Evolutionary conservation across 2,888 invertebrate genomes (phyloP).

Genomic region (Cosmia pyralina): DNA sequence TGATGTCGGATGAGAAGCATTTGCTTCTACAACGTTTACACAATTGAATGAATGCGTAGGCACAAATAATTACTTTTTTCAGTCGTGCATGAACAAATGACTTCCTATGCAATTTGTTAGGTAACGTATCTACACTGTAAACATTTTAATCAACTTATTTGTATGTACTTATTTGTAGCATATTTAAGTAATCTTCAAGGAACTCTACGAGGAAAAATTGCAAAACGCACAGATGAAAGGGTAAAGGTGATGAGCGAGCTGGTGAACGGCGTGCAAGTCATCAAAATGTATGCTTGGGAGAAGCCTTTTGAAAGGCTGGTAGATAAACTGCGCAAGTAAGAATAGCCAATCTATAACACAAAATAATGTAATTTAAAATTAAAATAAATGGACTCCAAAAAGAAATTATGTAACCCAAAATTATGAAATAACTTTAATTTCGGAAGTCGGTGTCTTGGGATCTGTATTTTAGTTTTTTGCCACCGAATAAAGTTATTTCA

Average conservation of each 20-base stretch:
- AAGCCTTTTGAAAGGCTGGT: constrained; percentile 93
- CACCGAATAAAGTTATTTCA: too few relatives aligned
- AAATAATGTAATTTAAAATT: neutral
- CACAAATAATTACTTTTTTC: constrained; percentile 13
- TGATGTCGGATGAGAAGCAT: constrained; percentile 33
- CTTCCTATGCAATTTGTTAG: constrained; percentile 14
- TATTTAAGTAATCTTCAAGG: constrained; percentile 87
- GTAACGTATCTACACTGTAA: constrained; percentile 5
- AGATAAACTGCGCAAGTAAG: constrained; percentile 92
- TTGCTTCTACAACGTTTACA: constrained; percentile 24
- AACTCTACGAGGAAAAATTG: constrained; percentile 90
- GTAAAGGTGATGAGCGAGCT: constrained; percentile 95
- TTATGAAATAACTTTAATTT: too few relatives aligned
- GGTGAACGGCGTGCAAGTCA: constrained; percentile 94
- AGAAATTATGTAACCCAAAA: too few relatives aligned
- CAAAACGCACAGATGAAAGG: constrained; percentile 93
- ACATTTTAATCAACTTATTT: neutral
- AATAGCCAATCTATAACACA: constrained; percentile 45
- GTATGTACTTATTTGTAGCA: constrained; percentile 73
- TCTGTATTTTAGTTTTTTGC: too few relatives aligned
- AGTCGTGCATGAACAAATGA: constrained; percentile 18
- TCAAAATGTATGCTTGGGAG: constrained; percentile 97
- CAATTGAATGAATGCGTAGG: constrained; percentile 12
- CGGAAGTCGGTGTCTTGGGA: too few relatives aligned
- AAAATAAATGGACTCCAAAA: too few relatives aligned